Evolutionary conservation across 2,888 invertebrate species (phyloP), one percentile per base, ranked within the genome.

Genomic region (Cryptocephalus moraei): DNA sequence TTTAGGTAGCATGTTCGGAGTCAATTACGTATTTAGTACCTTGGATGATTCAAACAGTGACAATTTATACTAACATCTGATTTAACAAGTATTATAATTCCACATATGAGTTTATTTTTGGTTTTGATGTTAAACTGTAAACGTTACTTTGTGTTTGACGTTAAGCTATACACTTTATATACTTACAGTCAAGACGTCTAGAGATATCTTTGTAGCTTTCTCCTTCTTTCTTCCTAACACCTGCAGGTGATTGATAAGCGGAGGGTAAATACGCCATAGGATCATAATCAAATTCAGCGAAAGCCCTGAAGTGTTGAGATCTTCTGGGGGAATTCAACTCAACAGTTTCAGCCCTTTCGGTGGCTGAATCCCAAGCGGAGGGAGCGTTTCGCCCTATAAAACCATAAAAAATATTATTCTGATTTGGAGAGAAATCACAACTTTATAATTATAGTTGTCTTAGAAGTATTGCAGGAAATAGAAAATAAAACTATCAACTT

Each of bases 341-440:
- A 53, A 41, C 40, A 43, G 48, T 38, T 8, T 44, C 46, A 33
- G 9, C 48, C 32, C 13, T 53, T 45, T 44, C 47, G 51, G 44
- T 46, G 0, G 44, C 13, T 1, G 51, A 52, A 36, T 52, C 51
- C 51, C 51, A 52, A 39, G 43, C 72, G 2, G 73, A 65, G 57
- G 67, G 65, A 0, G 75, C 75, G 4, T 72, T 71, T 9, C 75
- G 75, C 58, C 75, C 75, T 75, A 58, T 9, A 65, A 63, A 31
- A 32, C 13, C 14, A 12, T 9, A 43, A 44, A 39, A 34, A 36
- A 8, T 11, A 31, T 11, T 32, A 1, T 39, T 14, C 38, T n/a
- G 22, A n/a, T 13, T 6, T 13, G 32, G 14, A 41, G 14, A 12
- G 14, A 8, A 8, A 13, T n/a, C 9, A n/a, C 41, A 41, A 22